Evolutionary conservation across 2,797 vertebrate species (phyloP), one percentile per base, ranked within the genome.

Genomic region (Helarctos malayanus): DNA sequence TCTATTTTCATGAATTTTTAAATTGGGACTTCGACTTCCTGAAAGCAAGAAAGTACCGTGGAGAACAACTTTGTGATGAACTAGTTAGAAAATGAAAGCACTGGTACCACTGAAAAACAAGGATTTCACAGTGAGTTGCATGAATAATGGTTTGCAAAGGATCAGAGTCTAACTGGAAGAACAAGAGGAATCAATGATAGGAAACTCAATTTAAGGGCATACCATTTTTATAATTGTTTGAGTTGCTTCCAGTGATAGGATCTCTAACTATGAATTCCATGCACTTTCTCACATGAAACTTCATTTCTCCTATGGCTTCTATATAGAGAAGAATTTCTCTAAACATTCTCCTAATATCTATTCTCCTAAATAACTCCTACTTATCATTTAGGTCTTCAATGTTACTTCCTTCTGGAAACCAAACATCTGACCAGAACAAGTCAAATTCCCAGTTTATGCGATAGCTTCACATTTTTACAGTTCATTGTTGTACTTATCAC

Each of bases 1-100:
- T 81, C 16, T 88, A 61, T 88, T 88, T 89, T 84, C 16, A 92
- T 78, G 18, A 27, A 63, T 38, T 96, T 96, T 96, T 95, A 18
- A 83, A 49, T 41, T 95, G 25, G 15, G 8, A 81, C 63, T 90
- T 87, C 80, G 45, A 76, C 35, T 75, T 92, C 47, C 25, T 87
- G 13, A 96, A 92, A 90, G 71, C 29, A 84, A 68, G 3, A 49
- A 92, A 71, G 73, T 49, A 79, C 13, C 76, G 13, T 57, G 12
- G 25, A 85, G 92, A 61, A 85, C 29, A 89, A 47, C 4, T 13
- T 25, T 21, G 45, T 89, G 56, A 79, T 63, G 41, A 94, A 6
- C 16, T 65, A 57, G 21, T 47, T 69, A 80, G 57, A 57, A 73
- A 73, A n/a, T 21, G 86, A 45, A 91, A 56, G 27, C 38, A 88